These are phyloP conservation scores for Glyptemys insculpta DNA, from an alignment of 2,797 vertebrate species.

Conservation along the genomic window DNA sequence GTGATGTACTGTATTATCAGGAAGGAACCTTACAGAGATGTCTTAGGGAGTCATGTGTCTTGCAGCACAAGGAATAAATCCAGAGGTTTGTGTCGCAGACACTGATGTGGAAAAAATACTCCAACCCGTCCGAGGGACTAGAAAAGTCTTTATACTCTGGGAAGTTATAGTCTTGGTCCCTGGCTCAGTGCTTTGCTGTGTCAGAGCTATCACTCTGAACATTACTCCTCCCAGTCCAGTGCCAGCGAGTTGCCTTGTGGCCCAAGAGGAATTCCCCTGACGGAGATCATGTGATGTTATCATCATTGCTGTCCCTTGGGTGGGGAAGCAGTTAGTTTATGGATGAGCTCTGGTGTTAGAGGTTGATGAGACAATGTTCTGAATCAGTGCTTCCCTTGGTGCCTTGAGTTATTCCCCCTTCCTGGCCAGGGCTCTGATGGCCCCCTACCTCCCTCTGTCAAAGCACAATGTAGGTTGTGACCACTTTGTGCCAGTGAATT, in stretches of 20 bases:
- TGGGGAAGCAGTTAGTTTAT: background rate
- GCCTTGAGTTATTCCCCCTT: background rate
- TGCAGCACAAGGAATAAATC: background rate
- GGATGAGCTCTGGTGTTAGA: background rate
- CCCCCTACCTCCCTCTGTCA: background rate
- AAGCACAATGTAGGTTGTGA: background rate
- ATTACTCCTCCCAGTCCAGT: background rate
- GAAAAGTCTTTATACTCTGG: background rate
- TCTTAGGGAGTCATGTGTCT: background rate
- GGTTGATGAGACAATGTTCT: background rate
- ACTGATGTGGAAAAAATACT: background rate
- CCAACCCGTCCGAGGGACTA: background rate
- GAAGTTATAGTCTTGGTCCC: background rate
- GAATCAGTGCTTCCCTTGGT: background rate
- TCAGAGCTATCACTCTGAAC: background rate
- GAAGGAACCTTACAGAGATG: background rate
- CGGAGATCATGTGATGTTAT: background rate
- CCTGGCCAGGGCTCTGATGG: constrained; percentile 1
- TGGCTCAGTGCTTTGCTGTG: background rate
- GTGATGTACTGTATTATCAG: background rate
- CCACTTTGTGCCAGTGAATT: background rate
- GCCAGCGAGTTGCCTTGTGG: background rate
- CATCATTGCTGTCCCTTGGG: background rate
- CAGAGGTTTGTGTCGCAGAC: background rate
- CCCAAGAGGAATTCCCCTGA: background rate